A percentile compares a stretch with the other conserved stretches of the same genome.
These are phyloP conservation scores for Trichonephila clavipes DNA, from an alignment of 1,140 invertebrate species.

Conservation along the genomic window DNA sequence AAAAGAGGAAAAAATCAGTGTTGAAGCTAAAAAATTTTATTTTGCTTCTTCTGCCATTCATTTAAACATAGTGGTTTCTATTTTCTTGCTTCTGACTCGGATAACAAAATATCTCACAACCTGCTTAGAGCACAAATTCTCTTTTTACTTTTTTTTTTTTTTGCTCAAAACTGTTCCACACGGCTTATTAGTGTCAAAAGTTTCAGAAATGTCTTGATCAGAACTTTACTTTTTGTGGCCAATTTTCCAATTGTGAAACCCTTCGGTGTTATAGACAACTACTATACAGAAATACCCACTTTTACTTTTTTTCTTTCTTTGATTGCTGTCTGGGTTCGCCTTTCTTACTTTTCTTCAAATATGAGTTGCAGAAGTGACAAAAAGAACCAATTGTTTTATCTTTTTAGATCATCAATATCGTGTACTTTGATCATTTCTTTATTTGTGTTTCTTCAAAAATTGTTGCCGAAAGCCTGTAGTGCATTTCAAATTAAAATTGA, in stretches of 20 bases:
- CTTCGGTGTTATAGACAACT: conserved; percentile 14
- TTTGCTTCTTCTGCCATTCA: background rate
- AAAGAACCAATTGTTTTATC: background rate
- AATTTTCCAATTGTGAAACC: conserved; percentile 28
- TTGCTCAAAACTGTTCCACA: background rate
- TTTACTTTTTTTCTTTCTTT: background rate
- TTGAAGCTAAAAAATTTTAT: no score
- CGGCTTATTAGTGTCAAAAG: conserved; percentile 28
- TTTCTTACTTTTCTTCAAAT: background rate
- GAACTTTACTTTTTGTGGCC: conserved; percentile 18
- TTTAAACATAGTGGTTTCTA: background rate
- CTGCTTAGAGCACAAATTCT: background rate
- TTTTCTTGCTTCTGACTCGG: background rate
- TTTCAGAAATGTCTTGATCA: conserved; percentile 27
- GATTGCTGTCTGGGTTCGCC: background rate
- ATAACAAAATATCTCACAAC: background rate
- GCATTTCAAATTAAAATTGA: no score
- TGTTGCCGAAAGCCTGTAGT: no score
- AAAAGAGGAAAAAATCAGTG: no score
- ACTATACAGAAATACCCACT: background rate
- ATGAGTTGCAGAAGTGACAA: background rate
- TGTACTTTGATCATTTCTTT: no score
- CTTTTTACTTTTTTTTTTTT: background rate
- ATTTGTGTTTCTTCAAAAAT: no score
- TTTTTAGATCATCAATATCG: background rate